These are phyloP conservation scores for Axea sp. DNA, from an alignment of 2,888 invertebrate genomes.

Conservation along the genomic window DNA sequence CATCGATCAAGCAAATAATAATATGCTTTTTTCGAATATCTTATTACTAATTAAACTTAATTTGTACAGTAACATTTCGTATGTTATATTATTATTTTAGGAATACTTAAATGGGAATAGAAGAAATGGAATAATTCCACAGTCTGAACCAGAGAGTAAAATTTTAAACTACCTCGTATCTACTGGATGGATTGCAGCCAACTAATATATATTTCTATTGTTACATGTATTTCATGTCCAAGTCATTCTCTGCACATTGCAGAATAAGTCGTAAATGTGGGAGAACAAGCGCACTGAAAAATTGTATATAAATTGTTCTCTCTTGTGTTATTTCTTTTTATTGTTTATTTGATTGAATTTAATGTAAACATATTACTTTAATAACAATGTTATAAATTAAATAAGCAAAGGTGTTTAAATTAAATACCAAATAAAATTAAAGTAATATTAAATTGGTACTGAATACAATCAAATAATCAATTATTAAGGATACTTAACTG, in stretches of 20 bases:
- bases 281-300: constrained; percentile 38
- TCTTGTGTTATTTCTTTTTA: too few relatives aligned
- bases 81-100: constrained; percentile 64
- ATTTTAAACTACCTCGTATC: constrained; percentile 82
- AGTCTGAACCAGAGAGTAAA: constrained; percentile 81
- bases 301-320: constrained; percentile 35
- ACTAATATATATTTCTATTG: constrained; percentile 65
- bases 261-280: constrained; percentile 65
- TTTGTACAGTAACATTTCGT: too few relatives aligned
- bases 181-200: constrained; percentile 81
- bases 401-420: constrained; percentile 21
- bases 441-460: not conserved
- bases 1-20: too few relatives aligned
- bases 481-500: constrained; percentile 5
- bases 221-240: constrained; percentile 67
- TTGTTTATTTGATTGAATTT: constrained; percentile 33
- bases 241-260: constrained; percentile 69
- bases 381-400: too few relatives aligned
- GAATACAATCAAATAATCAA: constrained; percentile 21
- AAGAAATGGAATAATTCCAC: constrained; percentile 78
- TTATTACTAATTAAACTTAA: constrained; percentile 1
- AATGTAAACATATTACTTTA: too few relatives aligned
- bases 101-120: constrained; percentile 78
- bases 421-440: constrained; percentile 7
- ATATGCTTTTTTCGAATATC: too few relatives aligned